Conservation (phyloP, 2,797 vertebrate genomes). For the Acrossocheilus fasciatus region DNA sequence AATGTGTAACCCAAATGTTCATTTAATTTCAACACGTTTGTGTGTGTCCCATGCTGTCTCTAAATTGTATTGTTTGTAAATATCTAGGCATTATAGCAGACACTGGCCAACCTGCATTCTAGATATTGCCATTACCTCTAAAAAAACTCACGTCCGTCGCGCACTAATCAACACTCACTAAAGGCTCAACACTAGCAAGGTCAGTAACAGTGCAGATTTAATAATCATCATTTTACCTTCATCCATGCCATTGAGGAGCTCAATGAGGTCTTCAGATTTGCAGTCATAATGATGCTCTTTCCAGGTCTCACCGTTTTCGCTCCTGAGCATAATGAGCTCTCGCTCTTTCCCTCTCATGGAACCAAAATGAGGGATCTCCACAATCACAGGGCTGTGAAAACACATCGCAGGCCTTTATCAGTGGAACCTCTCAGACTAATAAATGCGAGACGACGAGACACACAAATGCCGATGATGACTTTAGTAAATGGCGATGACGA, state of each 20-base stretch:
- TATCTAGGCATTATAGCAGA: background rate
- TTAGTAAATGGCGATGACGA: constrained; percentile 27
- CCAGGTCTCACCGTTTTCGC: constrained; percentile 96
- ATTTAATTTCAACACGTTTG: background rate
- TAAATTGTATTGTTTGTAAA: constrained; percentile 2
- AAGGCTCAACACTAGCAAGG: background rate
- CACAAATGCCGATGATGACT: background rate
- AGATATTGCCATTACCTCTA: background rate
- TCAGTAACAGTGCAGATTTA: background rate
- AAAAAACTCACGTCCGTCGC: background rate
- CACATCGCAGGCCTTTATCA: constrained; percentile 56
- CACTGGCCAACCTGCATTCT: background rate
- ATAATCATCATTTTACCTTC: constrained; percentile 84
- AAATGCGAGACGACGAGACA: background rate
- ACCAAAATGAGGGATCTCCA: constrained; percentile 98
- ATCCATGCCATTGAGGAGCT: constrained; percentile 96
- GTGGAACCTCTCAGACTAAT: background rate
- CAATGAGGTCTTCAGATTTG: constrained; percentile 88
- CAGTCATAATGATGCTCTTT: constrained; percentile 97
- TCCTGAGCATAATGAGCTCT: constrained; percentile 95
- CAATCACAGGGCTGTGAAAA: constrained; percentile 91
- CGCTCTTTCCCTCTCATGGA: constrained; percentile 96
- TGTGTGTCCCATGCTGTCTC: background rate
- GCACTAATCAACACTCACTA: background rate
- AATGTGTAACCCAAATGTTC: background rate